Evolutionary conservation across 2,888 invertebrate genomes (phyloP).

Genomic region (Epistrophe eligans): DNA sequence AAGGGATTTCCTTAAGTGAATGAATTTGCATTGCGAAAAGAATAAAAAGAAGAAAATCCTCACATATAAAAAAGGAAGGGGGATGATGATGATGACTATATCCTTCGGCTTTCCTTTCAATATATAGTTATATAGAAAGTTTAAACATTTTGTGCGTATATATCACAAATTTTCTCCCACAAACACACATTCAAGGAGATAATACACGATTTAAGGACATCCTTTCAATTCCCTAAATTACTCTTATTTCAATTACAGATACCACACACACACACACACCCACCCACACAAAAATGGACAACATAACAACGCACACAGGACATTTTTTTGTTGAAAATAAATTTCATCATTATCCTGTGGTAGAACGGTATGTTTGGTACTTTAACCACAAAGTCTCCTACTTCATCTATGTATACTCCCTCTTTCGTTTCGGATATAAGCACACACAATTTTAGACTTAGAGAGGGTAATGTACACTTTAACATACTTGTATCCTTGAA

Average conservation of each 20-base stretch:
- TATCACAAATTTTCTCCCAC: slow-evolving; percentile 4
- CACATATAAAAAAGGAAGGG: slow-evolving; percentile 8
- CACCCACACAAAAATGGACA: not conserved
- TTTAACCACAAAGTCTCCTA: slow-evolving; percentile 26
- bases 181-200: slow-evolving; percentile 16
- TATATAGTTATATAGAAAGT: not conserved
- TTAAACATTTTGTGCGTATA: slow-evolving; percentile 51
- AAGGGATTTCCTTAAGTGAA: slow-evolving; percentile 34
- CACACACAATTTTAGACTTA: slow-evolving; percentile 46
- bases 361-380: slow-evolving; percentile 39
- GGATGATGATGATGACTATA: slow-evolving; percentile 39
- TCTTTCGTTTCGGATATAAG: slow-evolving; percentile 6
- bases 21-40: slow-evolving; percentile 54
- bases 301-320: not conserved
- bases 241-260: slow-evolving; percentile 65
- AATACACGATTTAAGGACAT: slow-evolving; percentile 47
- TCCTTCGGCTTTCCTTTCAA: slow-evolving; percentile 41
- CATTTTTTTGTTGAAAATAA: slow-evolving; percentile 26
- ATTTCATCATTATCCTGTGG: slow-evolving; percentile 60
- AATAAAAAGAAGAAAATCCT: slow-evolving; percentile 18
- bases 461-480: not conserved
- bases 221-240: slow-evolving; percentile 59
- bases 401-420: not conserved
- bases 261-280: slow-evolving; percentile 19
- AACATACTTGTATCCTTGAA: slow-evolving; percentile 47